Evolutionary conservation across 2,888 invertebrate genomes (phyloP).

Genomic region (Apodemia mormo): DNA sequence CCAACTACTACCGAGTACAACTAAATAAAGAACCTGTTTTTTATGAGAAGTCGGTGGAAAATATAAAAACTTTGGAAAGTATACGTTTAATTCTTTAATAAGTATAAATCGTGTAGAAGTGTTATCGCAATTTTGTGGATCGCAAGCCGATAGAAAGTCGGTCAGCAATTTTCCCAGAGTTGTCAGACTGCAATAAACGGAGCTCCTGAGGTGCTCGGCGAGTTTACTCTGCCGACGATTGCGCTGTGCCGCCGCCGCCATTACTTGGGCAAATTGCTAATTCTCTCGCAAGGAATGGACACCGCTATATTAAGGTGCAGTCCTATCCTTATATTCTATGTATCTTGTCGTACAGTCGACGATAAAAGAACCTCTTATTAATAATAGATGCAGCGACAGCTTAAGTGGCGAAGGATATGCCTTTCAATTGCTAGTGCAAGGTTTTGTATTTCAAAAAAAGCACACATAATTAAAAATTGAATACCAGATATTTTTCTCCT

Average conservation of each 20-base stretch:
- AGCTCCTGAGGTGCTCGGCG: constrained; percentile 20
- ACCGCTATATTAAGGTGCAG: constrained; percentile 20
- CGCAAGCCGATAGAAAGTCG: constrained; percentile 2
- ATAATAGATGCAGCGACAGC: neutral
- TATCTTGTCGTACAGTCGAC: neutral
- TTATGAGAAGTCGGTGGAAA: too few species aligned
- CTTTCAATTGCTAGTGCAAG: neutral
- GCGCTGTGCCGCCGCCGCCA: constrained; percentile 27
- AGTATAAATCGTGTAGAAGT: neutral
- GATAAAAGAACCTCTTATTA: constrained; percentile 16
- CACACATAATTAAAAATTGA: too few species aligned
- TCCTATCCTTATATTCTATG: neutral
- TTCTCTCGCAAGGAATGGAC: constrained; percentile 30
- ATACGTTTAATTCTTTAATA: too few species aligned
- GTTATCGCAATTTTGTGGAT: neutral
- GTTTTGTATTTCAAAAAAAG: neutral
- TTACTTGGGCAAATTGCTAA: constrained; percentile 41
- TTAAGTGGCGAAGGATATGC: neutral
- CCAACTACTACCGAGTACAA: too few species aligned
- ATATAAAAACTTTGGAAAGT: too few species aligned
- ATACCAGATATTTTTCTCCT: too few species aligned
- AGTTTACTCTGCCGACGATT: constrained; percentile 30
- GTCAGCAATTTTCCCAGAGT: constrained; percentile 20
- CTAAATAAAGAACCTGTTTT: too few species aligned
- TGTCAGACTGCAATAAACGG: constrained; percentile 31